Base-by-base conservation (phyloP, 2,797 vertebrate species). In the Phyllotis vaccarum region DNA sequence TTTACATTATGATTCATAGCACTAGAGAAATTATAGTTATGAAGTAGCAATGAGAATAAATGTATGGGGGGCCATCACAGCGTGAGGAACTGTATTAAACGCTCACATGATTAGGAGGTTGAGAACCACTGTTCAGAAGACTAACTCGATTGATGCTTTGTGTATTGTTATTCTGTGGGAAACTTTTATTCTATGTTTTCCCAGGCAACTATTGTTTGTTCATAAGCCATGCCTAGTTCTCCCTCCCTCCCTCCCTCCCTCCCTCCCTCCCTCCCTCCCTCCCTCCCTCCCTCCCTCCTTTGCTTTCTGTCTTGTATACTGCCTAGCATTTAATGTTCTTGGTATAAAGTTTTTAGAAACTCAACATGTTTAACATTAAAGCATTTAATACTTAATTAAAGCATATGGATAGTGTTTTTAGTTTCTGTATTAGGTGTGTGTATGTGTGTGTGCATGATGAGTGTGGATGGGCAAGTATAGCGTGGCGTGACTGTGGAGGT, bases 331-430 rank as follows among this genome's bases (percentile, higher is more conserved):
- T 92, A 78, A 58, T 81, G 34, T 75, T 88, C 37, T 94, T 74
- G n/a, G 49, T 46, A 37, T 75, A 89, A 86, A 91, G 87, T 14
- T 94, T 54, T 90, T 72, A 89, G 54, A 76, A n/a, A n/a, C 0
- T 2, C 10, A 88, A 85, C 12, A 54, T 43, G 31, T 62, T 64
- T 89, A 87, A 82, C 22, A 24, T 86, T 49, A 74, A 46, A 88
- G 31, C 62, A 82, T 62, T 64, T 75, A 81, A 34, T 90, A 92
- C 86, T 86, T 94, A 68, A 46, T 60, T 74, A n/a, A 46, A 66
- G 31, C 24, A 89, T 31, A 62, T 31, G 24, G 40, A 66, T 46
- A 13, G 34, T 29, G 34, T 49, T 86, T 86, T 70, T 3, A 70
- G 52, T 70, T 37, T 86, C 10, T 52, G 34, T 9, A n/a, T 34